Evolutionary conservation across 37 sponge, comb jelly and placozoan species (phyloP), one percentile per base, ranked within the genome.

Genomic region (Mnemiopsis leidyi): DNA sequence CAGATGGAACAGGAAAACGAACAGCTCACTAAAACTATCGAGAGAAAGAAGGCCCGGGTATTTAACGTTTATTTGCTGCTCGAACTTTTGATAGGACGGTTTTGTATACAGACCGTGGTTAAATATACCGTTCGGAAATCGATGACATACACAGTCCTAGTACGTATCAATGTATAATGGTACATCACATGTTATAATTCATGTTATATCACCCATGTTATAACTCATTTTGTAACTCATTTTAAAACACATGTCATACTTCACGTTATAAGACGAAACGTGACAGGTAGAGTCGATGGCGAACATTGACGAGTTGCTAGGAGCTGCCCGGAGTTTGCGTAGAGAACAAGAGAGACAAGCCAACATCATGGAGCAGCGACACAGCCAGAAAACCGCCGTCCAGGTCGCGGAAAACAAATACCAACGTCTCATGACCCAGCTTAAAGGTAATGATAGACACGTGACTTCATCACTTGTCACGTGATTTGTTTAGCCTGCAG

Each of bases 1-100:
- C 92, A 94, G 68, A 99, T 99, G 99, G 97, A 99, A 69, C 98
- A 99, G 73, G 99, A 99, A 94, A 95, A 95, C 37, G 95, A 95
- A 20, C 97, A 97, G 76, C 68, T 99, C 20, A 39, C 69, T 34
- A 95, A 95, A 36, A 92, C 88, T 93, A 61, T 76, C 29, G 90
- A 85, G 90, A 38, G 90, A 40, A 85, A 85, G 67, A 85, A 85
- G 25, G 67, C 48, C 24, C 38, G 90, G 90, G 90, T 85, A 24
- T n/a, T n/a, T n/a, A n/a, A n/a, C n/a, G n/a, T n/a, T n/a, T n/a
- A n/a, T n/a, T n/a, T n/a, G n/a, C n/a, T n/a, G n/a, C n/a, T n/a
- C n/a, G n/a, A n/a, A n/a, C n/a, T n/a, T n/a, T n/a, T n/a, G n/a
- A n/a, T n/a, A n/a, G n/a, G n/a, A n/a, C n/a, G n/a, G n/a, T n/a